Evolutionary conservation across 2,797 vertebrate species (phyloP), one percentile per base, ranked within the genome.

Genomic region (Vultur gryphus): DNA sequence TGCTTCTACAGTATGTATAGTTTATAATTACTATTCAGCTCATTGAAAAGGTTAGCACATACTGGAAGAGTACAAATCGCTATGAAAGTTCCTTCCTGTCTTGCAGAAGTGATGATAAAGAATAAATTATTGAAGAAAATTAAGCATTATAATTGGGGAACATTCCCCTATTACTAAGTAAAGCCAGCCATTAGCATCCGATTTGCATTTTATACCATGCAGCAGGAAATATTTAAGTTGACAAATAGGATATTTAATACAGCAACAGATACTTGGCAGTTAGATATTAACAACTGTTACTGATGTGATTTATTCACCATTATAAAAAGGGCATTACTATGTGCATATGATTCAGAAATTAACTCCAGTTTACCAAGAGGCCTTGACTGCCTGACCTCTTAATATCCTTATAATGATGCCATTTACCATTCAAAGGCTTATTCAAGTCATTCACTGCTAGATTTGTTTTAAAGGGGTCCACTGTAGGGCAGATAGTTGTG

Each of bases 321-420:
- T 98, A 98, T 98, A 98, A 98, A 98, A 98, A 98, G 99, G 99
- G 99, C 98, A 99, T 98, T 99, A 99, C 99, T 99, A 98, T 99
- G 99, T 98, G 98, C 99, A 99, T 99, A 99, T 99, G 99, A 99
- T 99, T 98, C 98, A 96, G 98, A 99, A 99, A 99, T 99, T 99
- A 99, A 99, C 99, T 99, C 98, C 98, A 98, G 98, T 99, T 99
- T 99, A 99, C 99, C 98, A 97, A 98, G 98, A 98, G 99, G 99
- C 98, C 98, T 98, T 84, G 98, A 97, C 98, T 99, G 98, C 98
- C 97, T 99, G 99, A 99, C 99, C 99, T 98, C 98, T 99, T 99
- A 99, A 99, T 99, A 99, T 99, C 97, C 99, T 99, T 99, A 98
- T 99, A 99, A 99, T 99, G 99, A 99, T 71, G 98, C 98, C 98